These are phyloP conservation scores for Dicyrtoma fusca DNA, from an alignment of 2,888 invertebrate genomes.

Conservation along the genomic window DNA sequence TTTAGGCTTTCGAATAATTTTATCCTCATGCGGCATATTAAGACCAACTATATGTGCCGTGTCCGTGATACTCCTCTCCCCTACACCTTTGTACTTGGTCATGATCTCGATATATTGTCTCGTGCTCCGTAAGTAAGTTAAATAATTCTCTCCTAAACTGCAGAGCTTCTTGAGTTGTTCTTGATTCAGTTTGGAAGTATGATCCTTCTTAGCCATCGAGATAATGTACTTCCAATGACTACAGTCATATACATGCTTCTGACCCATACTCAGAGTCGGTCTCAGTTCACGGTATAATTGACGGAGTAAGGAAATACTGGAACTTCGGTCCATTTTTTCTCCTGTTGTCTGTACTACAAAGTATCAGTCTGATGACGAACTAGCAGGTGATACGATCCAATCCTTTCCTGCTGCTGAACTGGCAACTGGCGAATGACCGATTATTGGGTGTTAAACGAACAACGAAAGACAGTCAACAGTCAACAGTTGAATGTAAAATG, in stretches of 20 bases:
- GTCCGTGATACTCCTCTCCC: slow-evolving; percentile 74
- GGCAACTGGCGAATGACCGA: too few relatives aligned
- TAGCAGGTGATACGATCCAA: too few relatives aligned
- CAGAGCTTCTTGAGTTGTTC: slow-evolving; percentile 58
- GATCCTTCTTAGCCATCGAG: neutral
- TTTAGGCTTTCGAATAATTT: neutral
- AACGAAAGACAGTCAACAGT: too few relatives aligned
- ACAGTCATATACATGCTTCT: slow-evolving; percentile 47
- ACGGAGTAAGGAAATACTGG: slow-evolving; percentile 39
- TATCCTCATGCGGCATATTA: slow-evolving; percentile 76
- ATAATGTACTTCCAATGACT: slow-evolving; percentile 49
- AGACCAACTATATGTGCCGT: slow-evolving; percentile 84
- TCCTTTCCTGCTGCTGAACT: too few relatives aligned
- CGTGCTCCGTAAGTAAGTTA: slow-evolving; percentile 73
- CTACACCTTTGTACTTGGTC: slow-evolving; percentile 75
- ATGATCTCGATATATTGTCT: slow-evolving; percentile 73
- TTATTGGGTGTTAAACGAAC: too few relatives aligned
- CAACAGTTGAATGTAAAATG: too few relatives aligned
- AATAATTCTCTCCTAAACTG: slow-evolving; percentile 76
- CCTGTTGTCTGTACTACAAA: too few relatives aligned
- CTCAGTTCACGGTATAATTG: slow-evolving; percentile 53
- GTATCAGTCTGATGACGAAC: too few relatives aligned
- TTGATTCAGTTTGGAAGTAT: neutral
- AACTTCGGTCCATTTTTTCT: slow-evolving; percentile 18
- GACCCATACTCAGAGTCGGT: slow-evolving; percentile 40